These are phyloP conservation scores for Limnothrissa miodon DNA, from an alignment of 2,113 vertebrate species.

Conservation along the genomic window DNA sequence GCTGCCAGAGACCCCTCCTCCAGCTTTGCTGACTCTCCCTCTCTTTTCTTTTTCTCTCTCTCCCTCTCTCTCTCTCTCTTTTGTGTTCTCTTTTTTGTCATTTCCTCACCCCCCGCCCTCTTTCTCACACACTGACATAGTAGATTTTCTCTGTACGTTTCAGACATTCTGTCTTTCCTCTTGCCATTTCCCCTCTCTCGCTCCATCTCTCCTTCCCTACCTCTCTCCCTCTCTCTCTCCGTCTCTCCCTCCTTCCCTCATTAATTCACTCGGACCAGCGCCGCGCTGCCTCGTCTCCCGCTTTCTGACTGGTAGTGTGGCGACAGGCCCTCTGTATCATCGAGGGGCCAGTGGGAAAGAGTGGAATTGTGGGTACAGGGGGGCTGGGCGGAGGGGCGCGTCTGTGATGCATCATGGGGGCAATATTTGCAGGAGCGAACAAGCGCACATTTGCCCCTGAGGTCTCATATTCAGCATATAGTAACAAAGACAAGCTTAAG, in stretches of 20 bases:
- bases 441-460: neutral
- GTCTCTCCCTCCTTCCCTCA: slow-evolving; percentile 22
- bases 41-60: slow-evolving; percentile 15
- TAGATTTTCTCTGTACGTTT: neutral
- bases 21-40: neutral
- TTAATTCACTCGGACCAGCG: slow-evolving; percentile 32
- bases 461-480: neutral
- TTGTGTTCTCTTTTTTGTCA: neutral
- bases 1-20: slow-evolving; percentile 22
- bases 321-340: slow-evolving; percentile 46
- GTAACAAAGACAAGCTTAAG: neutral
- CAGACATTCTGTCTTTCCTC: neutral
- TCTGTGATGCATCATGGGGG: neutral
- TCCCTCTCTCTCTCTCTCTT: neutral
- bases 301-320: slow-evolving; percentile 22
- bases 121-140: neutral
- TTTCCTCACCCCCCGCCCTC: neutral
- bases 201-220: neutral
- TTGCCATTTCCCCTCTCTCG: neutral
- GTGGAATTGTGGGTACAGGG: slow-evolving; percentile 24
- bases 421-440: neutral
- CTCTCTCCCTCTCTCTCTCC: neutral
- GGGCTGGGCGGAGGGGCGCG: neutral
- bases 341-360: slow-evolving; percentile 22
- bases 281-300: neutral